Evolutionary conservation across 1,140 invertebrate species (phyloP), one percentile per base, ranked within the genome.

Genomic region (Lepidurus arcticus): DNA sequence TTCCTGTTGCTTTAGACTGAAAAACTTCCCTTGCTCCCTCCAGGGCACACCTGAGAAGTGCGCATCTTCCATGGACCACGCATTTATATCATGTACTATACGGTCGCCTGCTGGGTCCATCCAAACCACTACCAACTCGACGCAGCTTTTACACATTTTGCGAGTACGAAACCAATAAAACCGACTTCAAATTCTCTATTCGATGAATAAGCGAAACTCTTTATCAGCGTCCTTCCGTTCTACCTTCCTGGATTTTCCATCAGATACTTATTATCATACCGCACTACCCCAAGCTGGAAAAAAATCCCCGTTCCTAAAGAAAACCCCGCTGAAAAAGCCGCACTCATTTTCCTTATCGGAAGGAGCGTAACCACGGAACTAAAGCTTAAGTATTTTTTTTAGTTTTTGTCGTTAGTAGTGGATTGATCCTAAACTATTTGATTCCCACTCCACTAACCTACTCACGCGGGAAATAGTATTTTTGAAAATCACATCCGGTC

Each of bases 61-160:
- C 53, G 53, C 53, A 65, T 65, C 53, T 65, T 65, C 53, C 53
- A n/a, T 1, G 53, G 53, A 7, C 53, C 53, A 65, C 53, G 53
- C 53, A 65, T 21, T 65, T 65, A 65, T 65, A 65, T 65, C 8
- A 65, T 65, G 53, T 21, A 34, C 34, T 34, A 34, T 34, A 65
- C 53, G 53, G 53, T 65, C 53, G 53, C 53, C 53, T 65, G n/a
- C 53, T 65, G 53, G 16, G 53, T 65, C 53, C 53, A 65, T 65
- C 53, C 16, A 65, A 65, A 65, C 47, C 47, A 9, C n/a, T 65
- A 65, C 21, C 53, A 65, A 65, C 3, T 65, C 47, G 10, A n/a
- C 13, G 47, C 21, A 13, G 21, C 13, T 65, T 24, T 65, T 9
- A 21, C n/a, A n/a, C 7, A 65, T 65, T 65, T 21, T 4, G 21